Conservation (phyloP, 2,113 vertebrate species). For the Eolophus roseicapilla region DNA sequence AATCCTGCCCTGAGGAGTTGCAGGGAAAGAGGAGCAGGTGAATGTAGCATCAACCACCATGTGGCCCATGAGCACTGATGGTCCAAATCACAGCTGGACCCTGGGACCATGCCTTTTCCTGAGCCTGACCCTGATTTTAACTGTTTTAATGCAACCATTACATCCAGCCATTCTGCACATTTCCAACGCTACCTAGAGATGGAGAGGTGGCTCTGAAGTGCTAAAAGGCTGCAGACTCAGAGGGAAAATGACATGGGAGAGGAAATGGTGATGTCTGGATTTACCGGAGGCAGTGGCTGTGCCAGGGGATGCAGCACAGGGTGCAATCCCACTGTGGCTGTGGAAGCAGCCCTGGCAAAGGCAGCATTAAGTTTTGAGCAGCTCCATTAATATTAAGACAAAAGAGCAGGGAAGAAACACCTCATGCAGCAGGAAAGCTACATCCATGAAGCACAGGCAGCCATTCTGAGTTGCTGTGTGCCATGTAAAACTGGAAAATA, state of each 20-base stretch:
- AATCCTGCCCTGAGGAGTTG: neutral
- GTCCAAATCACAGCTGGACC: neutral
- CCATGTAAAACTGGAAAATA: neutral
- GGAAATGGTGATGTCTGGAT: neutral
- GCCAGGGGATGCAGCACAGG: neutral
- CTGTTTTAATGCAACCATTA: neutral
- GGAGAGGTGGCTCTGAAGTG: fast-evolving
- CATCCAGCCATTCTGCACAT: fast-evolving
- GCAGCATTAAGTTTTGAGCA: neutral
- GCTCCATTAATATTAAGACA: neutral
- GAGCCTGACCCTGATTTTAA: neutral
- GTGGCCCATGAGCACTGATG: too few relatives aligned
- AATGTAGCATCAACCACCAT: neutral
- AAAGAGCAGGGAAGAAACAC: neutral
- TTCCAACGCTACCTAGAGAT: neutral
- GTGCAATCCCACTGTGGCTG: neutral
- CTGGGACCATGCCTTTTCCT: fast-evolving
- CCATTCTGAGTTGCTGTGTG: neutral
- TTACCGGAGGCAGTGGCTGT: fast-evolving
- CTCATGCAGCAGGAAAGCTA: neutral
- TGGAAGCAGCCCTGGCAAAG: neutral
- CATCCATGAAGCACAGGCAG: neutral
- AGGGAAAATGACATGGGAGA: neutral
- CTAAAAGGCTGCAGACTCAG: neutral
- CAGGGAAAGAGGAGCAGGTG: neutral